Evolutionary conservation across 2,113 vertebrate species (phyloP), one percentile per base, ranked within the genome.

Genomic region (Thymallus thymallus): DNA sequence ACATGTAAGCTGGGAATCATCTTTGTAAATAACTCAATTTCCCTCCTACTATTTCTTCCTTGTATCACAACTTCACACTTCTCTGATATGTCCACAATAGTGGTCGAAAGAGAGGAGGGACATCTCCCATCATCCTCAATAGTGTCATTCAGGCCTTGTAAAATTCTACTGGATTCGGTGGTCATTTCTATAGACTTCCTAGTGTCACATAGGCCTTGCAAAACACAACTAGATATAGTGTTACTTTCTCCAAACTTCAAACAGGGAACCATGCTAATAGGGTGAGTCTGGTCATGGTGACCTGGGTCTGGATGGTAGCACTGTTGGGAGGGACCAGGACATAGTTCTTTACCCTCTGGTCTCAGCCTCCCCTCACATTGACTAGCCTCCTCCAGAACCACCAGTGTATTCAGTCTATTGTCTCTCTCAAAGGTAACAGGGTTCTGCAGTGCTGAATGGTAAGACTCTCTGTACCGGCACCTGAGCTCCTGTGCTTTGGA

Each of bases 21-120:
- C 80, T 94, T 93, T 0, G 85, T 58, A 18, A 56, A 13, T 32
- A 85, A 82, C 1, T 89, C 87, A 6, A 61, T 74, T 0, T 83
- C 87, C n/a, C 81, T 86, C 56, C 89, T 75, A 16, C 89, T 45
- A 46, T 60, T 82, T 69, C n/a, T 82, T 82, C 76, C 90, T 0
- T 94, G 82, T 0, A 93, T 88, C 46, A 94, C 94, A 58, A 94
- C 89, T n/a, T 93, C 92, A 85, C 94, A 93, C 71, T 91, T 96
- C 83, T 92, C 92, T 10, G 92, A 81, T 22, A 91, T 90, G 77
- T 92, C 87, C 58, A 91, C 86, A 71, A 92, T 87, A 0, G 87
- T 78, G 16, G 93, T 91, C 68, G 87, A 89, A 41, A 91, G 87
- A 24, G 89, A 91, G 0, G 90, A 90, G 0, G 88, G 88, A 69